These are phyloP conservation scores for Esox niger DNA, from an alignment of 2,113 vertebrate genomes.

Conservation along the genomic window DNA sequence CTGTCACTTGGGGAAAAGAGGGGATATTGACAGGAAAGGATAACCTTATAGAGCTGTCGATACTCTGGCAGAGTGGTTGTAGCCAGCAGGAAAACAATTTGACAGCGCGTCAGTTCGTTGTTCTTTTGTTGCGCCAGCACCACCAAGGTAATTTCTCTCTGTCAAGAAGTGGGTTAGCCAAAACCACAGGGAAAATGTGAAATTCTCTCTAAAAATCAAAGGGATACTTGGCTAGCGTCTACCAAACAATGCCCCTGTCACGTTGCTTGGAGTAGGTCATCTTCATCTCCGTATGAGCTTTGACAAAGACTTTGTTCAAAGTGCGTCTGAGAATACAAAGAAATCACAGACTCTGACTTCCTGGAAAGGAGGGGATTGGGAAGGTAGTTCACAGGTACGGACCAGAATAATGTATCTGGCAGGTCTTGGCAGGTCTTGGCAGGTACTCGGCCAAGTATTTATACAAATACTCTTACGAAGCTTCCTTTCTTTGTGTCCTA, in stretches of 20 bases:
- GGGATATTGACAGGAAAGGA: conserved; percentile 41
- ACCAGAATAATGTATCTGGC: too few relatives aligned
- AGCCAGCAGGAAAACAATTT: conserved; percentile 14
- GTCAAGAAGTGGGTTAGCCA: conserved; percentile 29
- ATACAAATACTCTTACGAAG: background rate
- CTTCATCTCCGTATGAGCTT: conserved; percentile 35
- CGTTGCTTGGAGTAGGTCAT: conserved; percentile 40
- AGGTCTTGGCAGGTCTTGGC: too few relatives aligned
- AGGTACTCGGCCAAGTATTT: background rate
- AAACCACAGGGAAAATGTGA: conserved; percentile 22
- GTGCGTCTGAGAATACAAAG: conserved; percentile 27
- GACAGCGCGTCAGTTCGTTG: conserved; percentile 27
- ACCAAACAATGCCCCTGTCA: conserved; percentile 43
- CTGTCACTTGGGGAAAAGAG: conserved; percentile 9
- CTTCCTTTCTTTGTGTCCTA: conserved; percentile 30
- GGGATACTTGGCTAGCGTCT: conserved; percentile 48
- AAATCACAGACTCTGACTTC: conserved; percentile 26
- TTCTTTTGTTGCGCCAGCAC: conserved; percentile 31
- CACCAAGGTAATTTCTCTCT: conserved; percentile 20
- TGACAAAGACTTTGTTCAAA: conserved; percentile 18
- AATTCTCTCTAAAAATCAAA: conserved; percentile 35
- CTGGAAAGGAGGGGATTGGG: too few relatives aligned
- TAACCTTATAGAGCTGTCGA: conserved; percentile 5
- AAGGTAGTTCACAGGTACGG: conserved; percentile 1
- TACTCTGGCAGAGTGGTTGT: conserved; percentile 17